Base-by-base conservation (phyloP, 2,797 vertebrate genomes). In the Carapus acus region DNA sequence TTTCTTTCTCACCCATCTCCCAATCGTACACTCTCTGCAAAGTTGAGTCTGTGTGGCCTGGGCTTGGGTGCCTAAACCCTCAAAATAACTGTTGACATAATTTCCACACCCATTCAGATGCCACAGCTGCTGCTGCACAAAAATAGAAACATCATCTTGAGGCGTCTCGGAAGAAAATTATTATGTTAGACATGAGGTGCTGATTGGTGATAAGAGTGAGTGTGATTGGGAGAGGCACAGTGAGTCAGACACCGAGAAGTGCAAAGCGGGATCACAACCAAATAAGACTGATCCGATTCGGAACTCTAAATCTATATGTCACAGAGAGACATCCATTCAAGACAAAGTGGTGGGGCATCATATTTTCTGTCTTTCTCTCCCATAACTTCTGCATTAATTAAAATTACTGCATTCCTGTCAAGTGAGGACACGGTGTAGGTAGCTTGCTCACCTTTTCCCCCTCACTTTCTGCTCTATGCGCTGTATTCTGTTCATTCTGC, bases 31-130 rank as follows among this genome's bases (percentile, higher is more conserved):
- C 40, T 42, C 41, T 49, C 37, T 50, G 48, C 19, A 43, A n/a
- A 45, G 45, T 57, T 60, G 23, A n/a, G 65, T 69, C 65, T 67
- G 54, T 41, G 64, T 54, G 56, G 49, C 21, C 18, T 7, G 34
- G 18, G 14, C 18, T 55, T 24, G 51, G n/a, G 71, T 68, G 63
- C 17, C 58, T 74, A 63, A 81, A 76, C 54, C 70, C 85, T 82
- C 64, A 77, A 84, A 88, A 89, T 88, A 89, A 82, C 82, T 62
- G 15, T 63, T 74, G 79, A 82, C 75, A 81, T 59, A 65, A 66
- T 69, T 77, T 79, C 63, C 64, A 62, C 16, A 21, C 14, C 65
- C 58, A 66, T 68, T 69, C 58, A 83, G 81, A 84, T 74, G 74
- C 67, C 80, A 58, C 86, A 87, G 86, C 86, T 87, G 87, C 76